Percentiles rank a stretch among this genome's conserved stretches.
Conservation (phyloP, 2,113 vertebrate species). For the Oncorhynchus gorbuscha region DNA sequence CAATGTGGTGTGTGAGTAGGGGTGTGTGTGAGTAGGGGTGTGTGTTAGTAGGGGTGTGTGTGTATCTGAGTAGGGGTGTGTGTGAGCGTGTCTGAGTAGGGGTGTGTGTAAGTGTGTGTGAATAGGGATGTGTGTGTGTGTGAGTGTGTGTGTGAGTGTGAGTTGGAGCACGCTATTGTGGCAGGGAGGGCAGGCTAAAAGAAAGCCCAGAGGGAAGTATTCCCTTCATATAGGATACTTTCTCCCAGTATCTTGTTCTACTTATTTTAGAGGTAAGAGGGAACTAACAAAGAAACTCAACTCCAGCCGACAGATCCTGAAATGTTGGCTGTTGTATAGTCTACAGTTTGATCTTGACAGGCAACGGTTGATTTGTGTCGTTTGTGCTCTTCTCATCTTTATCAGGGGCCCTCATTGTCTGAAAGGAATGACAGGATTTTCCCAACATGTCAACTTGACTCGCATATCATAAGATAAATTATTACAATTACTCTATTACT, state of each 20-base stretch:
- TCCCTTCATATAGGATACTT: not conserved
- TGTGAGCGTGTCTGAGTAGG: no score
- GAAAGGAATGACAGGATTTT: constrained; percentile 1
- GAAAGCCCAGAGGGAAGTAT: not conserved
- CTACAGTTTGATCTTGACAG: constrained; percentile 14
- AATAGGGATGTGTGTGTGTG: not conserved
- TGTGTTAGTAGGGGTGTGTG: no score
- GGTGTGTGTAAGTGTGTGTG: not conserved
- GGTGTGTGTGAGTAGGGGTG: not conserved
- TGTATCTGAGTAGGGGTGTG: no score
- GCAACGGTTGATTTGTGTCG: not conserved
- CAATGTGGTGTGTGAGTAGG: not conserved
- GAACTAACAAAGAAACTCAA: not conserved
- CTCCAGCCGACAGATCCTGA: constrained; percentile 20
- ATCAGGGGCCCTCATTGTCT: not conserved
- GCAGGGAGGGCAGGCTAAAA: not conserved
- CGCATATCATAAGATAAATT: not conserved
- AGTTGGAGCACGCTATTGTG: constrained; percentile 18
- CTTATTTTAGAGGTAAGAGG: not conserved
- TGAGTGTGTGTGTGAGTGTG: constrained; percentile 5
- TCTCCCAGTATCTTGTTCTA: not conserved
- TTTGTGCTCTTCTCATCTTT: not conserved
- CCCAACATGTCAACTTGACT: not conserved
- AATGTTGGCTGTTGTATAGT: constrained; percentile 17
- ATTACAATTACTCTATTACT: not conserved